Evolutionary conservation across 2,888 invertebrate species (phyloP), one percentile per base, ranked within the genome.

Genomic region (Drosophila putrida): DNA sequence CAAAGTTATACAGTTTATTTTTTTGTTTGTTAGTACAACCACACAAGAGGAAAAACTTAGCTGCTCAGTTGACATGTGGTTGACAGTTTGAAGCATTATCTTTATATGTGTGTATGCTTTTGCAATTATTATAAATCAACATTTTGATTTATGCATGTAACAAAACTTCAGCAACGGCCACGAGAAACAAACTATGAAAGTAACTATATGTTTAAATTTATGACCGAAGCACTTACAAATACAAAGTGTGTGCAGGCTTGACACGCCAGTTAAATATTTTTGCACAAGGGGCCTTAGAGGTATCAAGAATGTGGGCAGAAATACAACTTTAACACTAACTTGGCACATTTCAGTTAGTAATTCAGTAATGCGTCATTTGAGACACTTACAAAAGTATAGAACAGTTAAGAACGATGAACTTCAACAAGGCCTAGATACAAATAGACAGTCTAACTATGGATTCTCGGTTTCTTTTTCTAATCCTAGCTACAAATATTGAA

Each of bases 111-210:
- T 59, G 68, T 84, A 71, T 79, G 71, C 69, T 84, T 81, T 74
- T 77, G 80, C 74, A 82, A 84, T 80, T 77, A 82, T 77, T 82
- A 84, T 82, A 82, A 82, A 82, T 82, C 82, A 82, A 82, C 72
- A 82, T 82, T 65, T 82, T 82, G 85, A 82, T 82, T 82, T 82
- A 85, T 82, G 80, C 80, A 85, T 75, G 85, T 85, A 85, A 78
- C 82, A 71, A 75, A 82, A 80, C 49, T 36, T 50, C 35, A 35
- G 35, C 11, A 25, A 11, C 33, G 20, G 49, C 33, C 25, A 20
- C 15, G 47, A 20, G 8, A 35, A 20, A 49, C 11, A 10, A 49
- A 50, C 33, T 49, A 11, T 33, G 20, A 33, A 36, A 25, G 8
- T 25, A 36, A 25, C 4, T 25, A 36, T 25, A 25, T 33, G 49